Conservation (phyloP, 2,888 invertebrate genomes). For the Amphimallon solstitiale region DNA sequence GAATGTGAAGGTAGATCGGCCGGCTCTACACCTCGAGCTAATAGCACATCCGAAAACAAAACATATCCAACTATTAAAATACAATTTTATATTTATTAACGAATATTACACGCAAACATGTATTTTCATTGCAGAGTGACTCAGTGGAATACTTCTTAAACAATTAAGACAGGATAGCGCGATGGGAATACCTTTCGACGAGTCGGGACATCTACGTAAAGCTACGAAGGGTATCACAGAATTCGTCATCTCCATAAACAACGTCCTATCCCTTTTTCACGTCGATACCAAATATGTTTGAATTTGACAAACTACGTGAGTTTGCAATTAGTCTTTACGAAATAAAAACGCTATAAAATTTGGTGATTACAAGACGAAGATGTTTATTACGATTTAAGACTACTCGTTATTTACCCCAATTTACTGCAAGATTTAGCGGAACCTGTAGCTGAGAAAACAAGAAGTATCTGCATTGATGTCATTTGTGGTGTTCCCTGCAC, state of each 20-base stretch:
- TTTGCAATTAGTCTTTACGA: too few species aligned
- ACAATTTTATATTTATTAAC: not conserved
- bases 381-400: conserved; percentile 95
- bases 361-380: conserved; percentile 92
- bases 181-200: conserved; percentile 88
- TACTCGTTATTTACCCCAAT: conserved; percentile 89
- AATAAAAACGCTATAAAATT: conserved; percentile 90
- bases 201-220: conserved; percentile 94
- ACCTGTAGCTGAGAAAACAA: conserved; percentile 66
- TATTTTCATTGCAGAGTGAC: conserved; percentile 81
- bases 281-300: conserved; percentile 44
- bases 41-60: conserved; percentile 89
- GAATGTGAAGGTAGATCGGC: conserved; percentile 97
- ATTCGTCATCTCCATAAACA: conserved; percentile 92
- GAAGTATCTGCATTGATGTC: conserved; percentile 65
- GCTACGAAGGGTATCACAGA: conserved; percentile 98
- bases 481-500: conserved; percentile 98
- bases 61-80: too few species aligned
- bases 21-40: conserved; percentile 92
- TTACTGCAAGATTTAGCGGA: conserved; percentile 76
- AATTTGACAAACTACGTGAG: too few species aligned
- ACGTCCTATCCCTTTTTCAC: conserved; percentile 95
- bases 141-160: conserved; percentile 97
- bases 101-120: not conserved
- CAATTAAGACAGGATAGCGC: conserved; percentile 87